Evolutionary conservation across 2,113 vertebrate genomes (phyloP).

Genomic region (Pyxicephalus adspersus): DNA sequence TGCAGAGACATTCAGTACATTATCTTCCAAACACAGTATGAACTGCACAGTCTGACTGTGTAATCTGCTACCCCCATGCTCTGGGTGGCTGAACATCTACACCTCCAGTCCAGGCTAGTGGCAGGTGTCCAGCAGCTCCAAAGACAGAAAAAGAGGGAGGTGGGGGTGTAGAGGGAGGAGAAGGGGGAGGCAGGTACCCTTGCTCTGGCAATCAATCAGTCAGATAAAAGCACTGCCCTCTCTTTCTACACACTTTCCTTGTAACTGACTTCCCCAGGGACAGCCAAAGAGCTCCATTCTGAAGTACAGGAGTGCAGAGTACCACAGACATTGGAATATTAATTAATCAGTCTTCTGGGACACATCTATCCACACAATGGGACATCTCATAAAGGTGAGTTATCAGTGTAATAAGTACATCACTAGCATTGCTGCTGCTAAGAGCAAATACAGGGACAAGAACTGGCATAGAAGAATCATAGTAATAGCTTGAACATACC

Average conservation of each 20-base stretch:
- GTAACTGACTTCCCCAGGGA: constrained; percentile 27
- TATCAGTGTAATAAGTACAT: neutral
- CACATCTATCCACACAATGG: constrained; percentile 1
- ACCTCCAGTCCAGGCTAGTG: constrained; percentile 58
- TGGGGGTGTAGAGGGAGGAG: constrained; percentile 56
- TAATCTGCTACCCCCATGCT: neutral
- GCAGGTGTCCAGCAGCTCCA: constrained; percentile 58
- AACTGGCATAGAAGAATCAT: too few relatives aligned
- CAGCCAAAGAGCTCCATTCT: neutral
- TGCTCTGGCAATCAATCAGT: constrained; percentile 49
- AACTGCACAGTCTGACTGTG: neutral
- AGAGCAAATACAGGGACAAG: neutral
- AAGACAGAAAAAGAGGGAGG: constrained; percentile 41
- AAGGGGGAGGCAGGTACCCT: constrained; percentile 24
- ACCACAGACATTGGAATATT: constrained; percentile 39
- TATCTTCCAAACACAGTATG: neutral
- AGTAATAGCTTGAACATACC: too few relatives aligned
- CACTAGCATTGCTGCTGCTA: neutral
- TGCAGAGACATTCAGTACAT: neutral
- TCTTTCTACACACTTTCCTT: neutral
- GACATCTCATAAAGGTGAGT: constrained; percentile 36
- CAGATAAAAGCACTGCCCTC: constrained; percentile 55
- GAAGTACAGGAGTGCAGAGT: constrained; percentile 34
- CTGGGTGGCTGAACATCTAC: constrained; percentile 38
- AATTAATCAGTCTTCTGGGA: constrained; percentile 11